Evolutionary conservation across 2,797 vertebrate genomes (phyloP), one percentile per base, ranked within the genome.

Genomic region (Taeniopygia guttata): DNA sequence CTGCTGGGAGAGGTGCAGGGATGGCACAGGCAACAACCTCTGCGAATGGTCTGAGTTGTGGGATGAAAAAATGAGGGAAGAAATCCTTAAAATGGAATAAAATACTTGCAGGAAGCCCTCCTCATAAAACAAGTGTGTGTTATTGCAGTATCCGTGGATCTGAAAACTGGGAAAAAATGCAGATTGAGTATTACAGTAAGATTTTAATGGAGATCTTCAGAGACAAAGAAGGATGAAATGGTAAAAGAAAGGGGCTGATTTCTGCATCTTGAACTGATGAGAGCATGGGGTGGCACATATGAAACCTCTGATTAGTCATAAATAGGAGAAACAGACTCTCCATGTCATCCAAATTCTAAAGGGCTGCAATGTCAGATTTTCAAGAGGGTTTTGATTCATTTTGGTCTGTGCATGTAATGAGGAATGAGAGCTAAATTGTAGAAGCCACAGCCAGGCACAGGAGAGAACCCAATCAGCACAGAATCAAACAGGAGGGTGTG

Each of bases 201-300:
- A 80, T 80, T 85, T 76, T 94, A 90, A 89, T 77, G 54, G 56
- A 1, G 5, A 60, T 62, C 60, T 90, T 56, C 49, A 67, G 89
- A 83, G 64, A 87, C 54, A 87, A 90, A 92, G 72, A 48, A 85
- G 40, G 19, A 66, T 77, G 68, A 16, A 16, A 40, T 26, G 69
- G 70, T 70, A 74, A 72, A 91, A 93, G 72, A 85, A 95, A 74
- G 54, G 14, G 52, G 72, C 49, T 80, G 81, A 90, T 84, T 89
- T 84, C 84, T 62, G 49, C 86, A 72, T 72, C 73, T 91, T 69
- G 77, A 89, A 29, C 49, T 40, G 78, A 67, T 64, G 84, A 70
- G 78, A 52, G 42, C 60, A 63, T 1, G 0, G 56, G 77, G 55
- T 9, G 77, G 84, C 49, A 92, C 40, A 30, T 7, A 29, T 26